These are phyloP conservation scores for Euphonia xanthogaster DNA, from an alignment of 2,797 vertebrate genomes.

Conservation along the genomic window DNA sequence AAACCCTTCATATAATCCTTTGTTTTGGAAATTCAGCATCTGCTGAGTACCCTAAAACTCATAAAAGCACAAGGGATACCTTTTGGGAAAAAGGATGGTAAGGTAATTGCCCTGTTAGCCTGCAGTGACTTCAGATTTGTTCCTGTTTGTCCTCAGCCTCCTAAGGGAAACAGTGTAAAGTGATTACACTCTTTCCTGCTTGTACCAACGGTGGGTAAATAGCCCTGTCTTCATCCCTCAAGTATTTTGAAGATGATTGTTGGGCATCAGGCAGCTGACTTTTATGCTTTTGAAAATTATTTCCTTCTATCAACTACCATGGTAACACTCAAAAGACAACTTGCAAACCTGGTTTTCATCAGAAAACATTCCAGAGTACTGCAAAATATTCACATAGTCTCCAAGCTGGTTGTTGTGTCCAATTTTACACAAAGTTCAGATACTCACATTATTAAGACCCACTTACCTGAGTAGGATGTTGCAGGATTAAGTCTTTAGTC, in stretches of 20 bases:
- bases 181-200: neutral
- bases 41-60: neutral
- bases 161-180: neutral
- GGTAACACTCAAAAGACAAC: neutral
- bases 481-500: neutral
- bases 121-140: neutral
- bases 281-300: neutral
- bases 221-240: neutral
- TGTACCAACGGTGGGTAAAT: neutral
- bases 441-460: neutral
- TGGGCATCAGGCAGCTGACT: neutral
- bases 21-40: neutral
- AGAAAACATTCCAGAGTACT: neutral
- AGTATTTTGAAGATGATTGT: neutral
- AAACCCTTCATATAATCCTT: neutral
- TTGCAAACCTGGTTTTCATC: neutral
- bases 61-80: neutral
- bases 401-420: neutral
- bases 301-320: neutral
- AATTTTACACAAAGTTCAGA: neutral
- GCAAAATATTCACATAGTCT: neutral
- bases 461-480: neutral
- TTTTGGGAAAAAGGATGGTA: neutral
- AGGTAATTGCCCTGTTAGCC: neutral
- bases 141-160: neutral